These are phyloP conservation scores for Ibycter americanus DNA, from an alignment of 2,797 vertebrate species.

Conservation along the genomic window DNA sequence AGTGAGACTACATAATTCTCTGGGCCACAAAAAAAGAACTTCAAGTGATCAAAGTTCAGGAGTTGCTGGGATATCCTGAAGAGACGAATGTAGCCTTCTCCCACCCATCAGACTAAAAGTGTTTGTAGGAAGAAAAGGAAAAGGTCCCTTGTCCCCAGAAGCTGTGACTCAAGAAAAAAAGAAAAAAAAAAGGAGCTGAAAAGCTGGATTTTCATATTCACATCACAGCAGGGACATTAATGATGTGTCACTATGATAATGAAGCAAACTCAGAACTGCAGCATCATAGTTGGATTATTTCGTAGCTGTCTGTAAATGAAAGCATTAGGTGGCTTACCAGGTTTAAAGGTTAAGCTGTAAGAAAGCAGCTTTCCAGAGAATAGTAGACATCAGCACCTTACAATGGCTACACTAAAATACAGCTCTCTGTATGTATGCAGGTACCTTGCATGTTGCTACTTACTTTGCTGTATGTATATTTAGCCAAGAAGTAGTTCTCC, in stretches of 20 bases:
- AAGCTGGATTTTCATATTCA: background rate
- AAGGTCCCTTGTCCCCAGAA: background rate
- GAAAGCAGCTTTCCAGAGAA: background rate
- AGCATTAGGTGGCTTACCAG: background rate
- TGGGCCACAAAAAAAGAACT: background rate
- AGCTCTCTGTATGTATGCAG: background rate
- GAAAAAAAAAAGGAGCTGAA: background rate
- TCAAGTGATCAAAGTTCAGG: background rate
- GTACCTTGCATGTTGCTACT: background rate
- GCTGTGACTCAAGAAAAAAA: background rate
- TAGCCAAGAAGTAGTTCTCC: conserved; percentile 41
- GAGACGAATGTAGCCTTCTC: background rate
- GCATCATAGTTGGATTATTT: background rate
- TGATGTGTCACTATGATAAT: background rate
- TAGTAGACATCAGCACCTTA: background rate
- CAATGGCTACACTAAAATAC: background rate
- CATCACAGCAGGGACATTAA: background rate
- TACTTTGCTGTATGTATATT: conserved; percentile 55
- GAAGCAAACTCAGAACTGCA: background rate
- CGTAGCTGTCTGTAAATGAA: background rate
- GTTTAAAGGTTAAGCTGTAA: background rate
- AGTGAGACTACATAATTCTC: background rate
- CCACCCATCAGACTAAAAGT: background rate
- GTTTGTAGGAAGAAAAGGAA: background rate
- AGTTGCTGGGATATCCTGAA: background rate